phyloP scores from a whole-genome alignment of 2,888 invertebrate species.

The Xylota segnis region DNA sequence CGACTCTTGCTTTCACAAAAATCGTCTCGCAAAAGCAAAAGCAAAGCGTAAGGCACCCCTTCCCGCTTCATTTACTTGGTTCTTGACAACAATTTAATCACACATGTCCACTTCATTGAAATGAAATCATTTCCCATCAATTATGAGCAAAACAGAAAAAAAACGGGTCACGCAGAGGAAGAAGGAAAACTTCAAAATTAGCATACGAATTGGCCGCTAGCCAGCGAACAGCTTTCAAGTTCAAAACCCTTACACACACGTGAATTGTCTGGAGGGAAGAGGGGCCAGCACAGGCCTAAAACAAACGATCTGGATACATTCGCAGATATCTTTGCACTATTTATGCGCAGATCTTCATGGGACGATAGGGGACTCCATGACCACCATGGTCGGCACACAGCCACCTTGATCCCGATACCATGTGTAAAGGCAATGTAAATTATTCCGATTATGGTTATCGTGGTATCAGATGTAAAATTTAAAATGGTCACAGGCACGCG shows the following conservation, averaged over 20 bases:
- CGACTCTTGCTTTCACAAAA: conserved; percentile 59
- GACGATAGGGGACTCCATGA: conserved; percentile 43
- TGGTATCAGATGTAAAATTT: conserved; percentile 52
- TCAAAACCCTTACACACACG: conserved; percentile 33
- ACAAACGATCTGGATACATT: conserved; percentile 17
- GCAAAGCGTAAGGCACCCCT: conserved; percentile 1
- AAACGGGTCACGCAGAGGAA: conserved; percentile 10
- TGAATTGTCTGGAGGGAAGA: background rate
- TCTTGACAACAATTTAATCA: conserved; percentile 44
- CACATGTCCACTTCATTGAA: conserved; percentile 38
- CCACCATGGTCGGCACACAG: conserved; percentile 28
- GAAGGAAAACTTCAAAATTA: conserved; percentile 24
- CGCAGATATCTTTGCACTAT: conserved; percentile 28
- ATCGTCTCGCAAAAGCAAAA: conserved; percentile 34
- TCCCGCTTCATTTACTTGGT: conserved; percentile 13
- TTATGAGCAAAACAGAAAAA: conserved; percentile 13
- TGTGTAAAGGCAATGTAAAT: conserved; percentile 62
- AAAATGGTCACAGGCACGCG: conserved; percentile 43
- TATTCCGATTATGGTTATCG: conserved; percentile 69
- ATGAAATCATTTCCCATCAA: conserved; percentile 26
- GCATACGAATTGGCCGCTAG: conserved; percentile 29
- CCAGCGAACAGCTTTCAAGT: conserved; percentile 34
- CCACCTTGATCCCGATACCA: conserved; percentile 62
- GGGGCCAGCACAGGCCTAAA: conserved; percentile 24
- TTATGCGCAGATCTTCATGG: conserved; percentile 38